A percentile compares a stretch with the other conserved stretches of the same genome.
Conservation (phyloP, 2,113 vertebrate species). For the Rhizomys pruinosus region DNA sequence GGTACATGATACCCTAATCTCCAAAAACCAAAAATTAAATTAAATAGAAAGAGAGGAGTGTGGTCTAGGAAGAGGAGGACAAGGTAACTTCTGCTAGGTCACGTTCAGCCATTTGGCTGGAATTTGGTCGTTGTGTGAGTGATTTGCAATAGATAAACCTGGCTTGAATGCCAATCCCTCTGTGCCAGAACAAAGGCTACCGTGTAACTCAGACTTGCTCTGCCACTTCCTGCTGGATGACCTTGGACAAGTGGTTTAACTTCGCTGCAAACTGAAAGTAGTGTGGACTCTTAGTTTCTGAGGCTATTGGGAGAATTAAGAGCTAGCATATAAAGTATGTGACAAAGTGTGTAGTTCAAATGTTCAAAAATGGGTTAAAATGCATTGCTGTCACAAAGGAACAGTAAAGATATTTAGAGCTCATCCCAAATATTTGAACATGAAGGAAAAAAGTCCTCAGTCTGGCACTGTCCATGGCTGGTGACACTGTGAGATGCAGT, state of each 20-base stretch:
- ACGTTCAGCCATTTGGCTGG: conserved; percentile 28
- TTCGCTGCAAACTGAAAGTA: conserved; percentile 40
- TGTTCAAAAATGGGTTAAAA: conserved; percentile 8
- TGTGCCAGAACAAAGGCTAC: conserved; percentile 66
- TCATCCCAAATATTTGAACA: conserved; percentile 4
- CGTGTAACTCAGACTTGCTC: conserved; percentile 35
- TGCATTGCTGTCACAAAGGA: background rate
- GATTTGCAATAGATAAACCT: conserved; percentile 35
- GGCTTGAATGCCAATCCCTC: conserved; percentile 37
- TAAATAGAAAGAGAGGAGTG: background rate
- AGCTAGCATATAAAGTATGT: background rate
- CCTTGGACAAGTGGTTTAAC: conserved; percentile 65
- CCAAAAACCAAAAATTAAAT: background rate
- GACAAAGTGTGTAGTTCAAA: background rate
- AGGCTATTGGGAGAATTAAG: background rate
- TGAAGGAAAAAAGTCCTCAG: background rate
- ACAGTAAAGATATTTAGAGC: conserved; percentile 16
- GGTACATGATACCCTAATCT: background rate
- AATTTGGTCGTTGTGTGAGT: conserved; percentile 22
- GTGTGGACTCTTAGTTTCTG: background rate
- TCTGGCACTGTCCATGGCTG: conserved; percentile 1
- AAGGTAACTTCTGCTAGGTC: background rate
- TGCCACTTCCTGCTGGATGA: conserved; percentile 69
- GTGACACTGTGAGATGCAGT: background rate
- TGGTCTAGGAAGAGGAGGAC: background rate